These are phyloP conservation scores for Antennarius striatus DNA, from an alignment of 2,113 vertebrate species.

Conservation along the genomic window DNA sequence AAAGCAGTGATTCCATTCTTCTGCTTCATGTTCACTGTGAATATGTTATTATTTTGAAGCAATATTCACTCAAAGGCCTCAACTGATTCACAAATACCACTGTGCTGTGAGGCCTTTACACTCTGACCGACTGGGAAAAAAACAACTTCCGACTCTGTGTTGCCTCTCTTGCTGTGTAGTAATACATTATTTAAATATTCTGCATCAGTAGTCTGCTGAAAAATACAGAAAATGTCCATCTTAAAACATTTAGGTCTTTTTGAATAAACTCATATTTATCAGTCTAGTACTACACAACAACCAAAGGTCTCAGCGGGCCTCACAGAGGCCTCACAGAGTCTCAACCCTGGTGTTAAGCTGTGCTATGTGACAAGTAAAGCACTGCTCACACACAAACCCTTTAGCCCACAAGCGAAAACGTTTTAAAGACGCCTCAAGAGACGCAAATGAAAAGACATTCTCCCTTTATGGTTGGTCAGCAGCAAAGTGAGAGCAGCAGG, in stretches of 20 bases:
- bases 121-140: constrained; percentile 21
- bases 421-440: constrained; percentile 42
- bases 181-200: constrained; percentile 1
- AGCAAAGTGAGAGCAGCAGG: constrained; percentile 2
- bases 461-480: constrained; percentile 32
- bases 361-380: constrained; percentile 32
- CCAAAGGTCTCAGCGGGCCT: constrained; percentile 18
- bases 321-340: constrained; percentile 15
- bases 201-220: neutral
- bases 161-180: neutral
- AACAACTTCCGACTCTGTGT: constrained; percentile 23
- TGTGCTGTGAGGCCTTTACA: constrained; percentile 14
- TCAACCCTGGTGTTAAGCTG: constrained; percentile 3
- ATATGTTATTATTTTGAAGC: constrained; percentile 26
- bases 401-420: constrained; percentile 15
- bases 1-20: constrained; percentile 36
- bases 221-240: neutral
- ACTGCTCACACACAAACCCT: constrained; percentile 10
- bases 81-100: constrained; percentile 28
- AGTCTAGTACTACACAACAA: neutral
- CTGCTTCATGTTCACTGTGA: constrained; percentile 33
- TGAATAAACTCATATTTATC: constrained; percentile 10
- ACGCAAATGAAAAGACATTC: constrained; percentile 45
- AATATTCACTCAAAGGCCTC: constrained; percentile 5
- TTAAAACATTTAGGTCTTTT: neutral